These are phyloP conservation scores for Choristoneura fumiferana DNA, from an alignment of 1,140 invertebrate genomes.

Conservation along the genomic window DNA sequence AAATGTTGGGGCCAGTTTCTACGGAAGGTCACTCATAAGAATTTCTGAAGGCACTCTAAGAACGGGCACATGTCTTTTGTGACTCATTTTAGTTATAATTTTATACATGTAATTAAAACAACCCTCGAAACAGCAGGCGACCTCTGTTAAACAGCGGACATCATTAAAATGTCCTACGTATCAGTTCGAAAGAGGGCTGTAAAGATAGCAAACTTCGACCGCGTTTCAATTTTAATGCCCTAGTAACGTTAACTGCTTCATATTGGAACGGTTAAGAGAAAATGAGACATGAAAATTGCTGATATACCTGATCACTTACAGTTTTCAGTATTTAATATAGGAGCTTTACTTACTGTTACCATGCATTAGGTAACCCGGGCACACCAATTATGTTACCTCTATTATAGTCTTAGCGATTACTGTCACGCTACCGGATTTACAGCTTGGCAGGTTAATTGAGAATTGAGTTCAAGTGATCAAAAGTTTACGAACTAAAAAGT, in stretches of 20 bases:
- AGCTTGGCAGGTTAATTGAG: slow-evolving; percentile 12
- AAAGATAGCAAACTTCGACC: background rate
- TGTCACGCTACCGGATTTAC: slow-evolving; percentile 15
- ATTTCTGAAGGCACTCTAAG: too few species aligned
- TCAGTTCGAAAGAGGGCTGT: background rate
- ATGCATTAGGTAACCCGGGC: slow-evolving; percentile 8
- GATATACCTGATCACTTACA: slow-evolving; percentile 8
- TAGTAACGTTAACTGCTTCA: background rate
- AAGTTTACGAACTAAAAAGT: background rate
- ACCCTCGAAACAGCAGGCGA: background rate
- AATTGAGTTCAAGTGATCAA: slow-evolving; percentile 2
- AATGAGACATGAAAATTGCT: slow-evolving; percentile 6
- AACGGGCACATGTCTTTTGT: too few species aligned
- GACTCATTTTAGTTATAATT: too few species aligned
- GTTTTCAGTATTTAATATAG: slow-evolving; percentile 5
- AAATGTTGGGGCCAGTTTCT: too few species aligned
- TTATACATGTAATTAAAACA: too few species aligned
- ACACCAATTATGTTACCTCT: slow-evolving; percentile 9
- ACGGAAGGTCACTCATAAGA: too few species aligned
- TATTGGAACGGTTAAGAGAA: background rate
- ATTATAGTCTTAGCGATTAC: slow-evolving; percentile 16
- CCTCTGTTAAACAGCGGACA: background rate
- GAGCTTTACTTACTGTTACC: background rate
- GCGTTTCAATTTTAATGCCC: background rate
- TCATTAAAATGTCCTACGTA: background rate